Conservation (phyloP, 1,140 invertebrate species). For the Chionoecetes opilio region DNA sequence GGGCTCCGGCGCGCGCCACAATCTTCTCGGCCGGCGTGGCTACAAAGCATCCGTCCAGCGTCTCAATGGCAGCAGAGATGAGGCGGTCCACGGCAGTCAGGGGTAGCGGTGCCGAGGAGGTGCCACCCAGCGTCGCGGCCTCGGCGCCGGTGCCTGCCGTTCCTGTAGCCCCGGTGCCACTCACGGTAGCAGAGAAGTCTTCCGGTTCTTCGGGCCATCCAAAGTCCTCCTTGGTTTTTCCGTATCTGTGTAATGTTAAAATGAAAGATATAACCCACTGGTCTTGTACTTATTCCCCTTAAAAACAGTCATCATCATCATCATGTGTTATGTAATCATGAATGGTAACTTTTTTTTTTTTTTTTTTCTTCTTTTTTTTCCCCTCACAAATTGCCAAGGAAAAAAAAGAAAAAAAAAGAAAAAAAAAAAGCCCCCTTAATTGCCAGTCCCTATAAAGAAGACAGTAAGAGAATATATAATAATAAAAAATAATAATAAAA, state of each 20-base stretch:
- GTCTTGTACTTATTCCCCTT: too few species aligned
- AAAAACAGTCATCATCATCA: too few species aligned
- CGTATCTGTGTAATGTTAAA: constrained; percentile 87
- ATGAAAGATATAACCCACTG: neutral
- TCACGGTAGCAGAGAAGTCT: constrained; percentile 88
- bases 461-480: too few species aligned
- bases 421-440: too few species aligned
- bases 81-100: constrained; percentile 87
- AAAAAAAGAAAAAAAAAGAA: too few species aligned
- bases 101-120: constrained; percentile 81
- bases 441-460: too few species aligned
- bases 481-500: too few species aligned
- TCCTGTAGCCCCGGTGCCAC: constrained; percentile 49
- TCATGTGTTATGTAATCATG: too few species aligned
- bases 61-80: constrained; percentile 89
- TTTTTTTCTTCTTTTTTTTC: too few species aligned
- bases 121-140: constrained; percentile 45
- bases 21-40: constrained; percentile 81
- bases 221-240: constrained; percentile 97
- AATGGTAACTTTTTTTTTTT: too few species aligned
- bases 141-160: constrained; percentile 83
- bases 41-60: constrained; percentile 89
- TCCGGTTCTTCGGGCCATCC: constrained; percentile 98
- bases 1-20: constrained; percentile 85
- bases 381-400: too few species aligned